Evolutionary conservation across 2,113 vertebrate species (phyloP), one percentile per base, ranked within the genome.

Genomic region (Vireo altiloquus): DNA sequence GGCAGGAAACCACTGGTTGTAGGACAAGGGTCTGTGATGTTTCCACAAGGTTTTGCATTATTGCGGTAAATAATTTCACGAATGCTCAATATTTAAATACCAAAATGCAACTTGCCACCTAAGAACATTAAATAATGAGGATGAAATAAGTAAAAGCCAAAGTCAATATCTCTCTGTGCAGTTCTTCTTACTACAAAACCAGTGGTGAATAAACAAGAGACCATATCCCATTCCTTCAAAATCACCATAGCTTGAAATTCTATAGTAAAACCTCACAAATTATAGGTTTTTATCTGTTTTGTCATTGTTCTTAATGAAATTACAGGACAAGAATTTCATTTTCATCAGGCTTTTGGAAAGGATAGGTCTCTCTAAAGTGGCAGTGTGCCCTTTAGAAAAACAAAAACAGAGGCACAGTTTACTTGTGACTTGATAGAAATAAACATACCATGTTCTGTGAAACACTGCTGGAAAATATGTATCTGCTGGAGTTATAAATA

Each of bases 351-450:
- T 72, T 94, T 84, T 95, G 95, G 97, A 96, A 96, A 96, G 95
- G 97, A 97, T 94, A 96, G 97, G 98, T 98, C 98, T 97, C 96
- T 96, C 96, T 97, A 97, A 97, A 98, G 94, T 93, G 92, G 97
- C 97, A 97, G 78, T 93, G 92, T 95, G 94, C 94, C 96, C 95
- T 97, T 96, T 96, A 94, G 82, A 82, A 96, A 97, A 96, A 95
- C 74, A 97, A 96, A 97, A 92, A 96, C 8, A 92, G 72, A 87
- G 89, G 97, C 97, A 98, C 78, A 97, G 95, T 97, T 97, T 97
- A 91, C 91, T 98, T 98, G 98, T 98, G 98, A 98, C 98, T 98
- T 98, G 98, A 98, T 97, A 98, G 97, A 97, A 97, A 94, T 6
- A 74, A 95, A 60, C 60, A 87, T 24, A n/a, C 0, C 11, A 59